A percentile compares a stretch with the other conserved stretches of the same genome.
Evolutionary conservation across 1,140 invertebrate species (phyloP).

Genomic region (Habropoda laboriosa): DNA sequence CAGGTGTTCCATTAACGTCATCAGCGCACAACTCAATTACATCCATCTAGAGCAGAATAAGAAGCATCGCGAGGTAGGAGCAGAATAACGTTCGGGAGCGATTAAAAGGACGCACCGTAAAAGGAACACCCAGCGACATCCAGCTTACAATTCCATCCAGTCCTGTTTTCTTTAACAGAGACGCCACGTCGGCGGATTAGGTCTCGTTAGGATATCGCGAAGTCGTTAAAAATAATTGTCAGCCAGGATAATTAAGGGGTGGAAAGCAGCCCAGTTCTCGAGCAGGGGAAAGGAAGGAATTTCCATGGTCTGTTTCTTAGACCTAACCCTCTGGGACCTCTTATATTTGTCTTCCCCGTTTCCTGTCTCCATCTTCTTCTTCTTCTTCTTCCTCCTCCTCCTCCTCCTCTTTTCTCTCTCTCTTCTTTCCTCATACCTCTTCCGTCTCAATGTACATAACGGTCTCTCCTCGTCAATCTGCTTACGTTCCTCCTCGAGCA

Average conservation of each 20-base stretch:
- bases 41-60: no score
- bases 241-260: constrained; percentile 80
- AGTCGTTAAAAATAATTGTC: constrained; percentile 82
- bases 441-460: constrained; percentile 22
- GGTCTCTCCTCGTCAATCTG: constrained; percentile 72
- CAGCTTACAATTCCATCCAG: constrained; percentile 55
- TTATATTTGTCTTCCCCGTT: constrained; percentile 43
- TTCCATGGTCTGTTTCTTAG: constrained; percentile 63
- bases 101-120: constrained; percentile 58
- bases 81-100: not conserved
- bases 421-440: no score
- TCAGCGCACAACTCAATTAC: not conserved
- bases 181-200: constrained; percentile 74
- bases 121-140: constrained; percentile 66
- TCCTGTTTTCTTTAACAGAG: constrained; percentile 39
- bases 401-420: not conserved
- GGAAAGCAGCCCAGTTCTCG: constrained; percentile 47
- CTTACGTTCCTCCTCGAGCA: constrained; percentile 71
- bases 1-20: no score
- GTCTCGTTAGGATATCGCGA: constrained; percentile 78
- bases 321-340: constrained; percentile 38
- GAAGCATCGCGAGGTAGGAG: not conserved
- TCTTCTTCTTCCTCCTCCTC: constrained; percentile 34
- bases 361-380: constrained; percentile 1
- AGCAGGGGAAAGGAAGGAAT: constrained; percentile 53